Conservation (phyloP, 2,113 vertebrate genomes). For the Pelmatolapia mariae region DNA sequence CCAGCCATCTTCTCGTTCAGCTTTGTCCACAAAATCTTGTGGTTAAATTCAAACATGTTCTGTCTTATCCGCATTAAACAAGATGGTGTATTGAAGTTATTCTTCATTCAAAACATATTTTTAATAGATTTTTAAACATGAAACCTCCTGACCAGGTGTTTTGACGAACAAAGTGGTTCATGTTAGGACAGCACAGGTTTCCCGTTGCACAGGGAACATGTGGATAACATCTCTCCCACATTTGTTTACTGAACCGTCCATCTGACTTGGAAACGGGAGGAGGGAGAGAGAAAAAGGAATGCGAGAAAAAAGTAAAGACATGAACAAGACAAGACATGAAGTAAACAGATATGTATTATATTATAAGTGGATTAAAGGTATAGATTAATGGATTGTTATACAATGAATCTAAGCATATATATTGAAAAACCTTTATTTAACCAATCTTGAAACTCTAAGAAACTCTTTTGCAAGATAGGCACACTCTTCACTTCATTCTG, state of each 20-base stretch:
- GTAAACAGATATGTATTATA: neutral
- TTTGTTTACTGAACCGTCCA: conserved; percentile 18
- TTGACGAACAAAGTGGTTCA: neutral
- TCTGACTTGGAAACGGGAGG: conserved; percentile 12
- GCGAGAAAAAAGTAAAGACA: neutral
- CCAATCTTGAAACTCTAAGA: neutral
- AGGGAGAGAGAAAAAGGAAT: neutral
- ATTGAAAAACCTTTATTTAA: neutral
- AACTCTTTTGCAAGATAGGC: neutral
- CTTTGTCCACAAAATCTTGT: neutral
- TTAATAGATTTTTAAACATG: neutral
- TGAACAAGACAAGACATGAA: neutral
- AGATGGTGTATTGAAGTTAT: neutral
- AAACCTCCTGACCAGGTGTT: neutral
- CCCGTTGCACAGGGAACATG: neutral
- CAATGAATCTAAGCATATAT: neutral
- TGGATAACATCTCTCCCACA: conserved; percentile 15
- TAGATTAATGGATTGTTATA: neutral
- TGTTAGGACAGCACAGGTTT: neutral
- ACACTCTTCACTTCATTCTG: neutral
- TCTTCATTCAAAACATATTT: neutral
- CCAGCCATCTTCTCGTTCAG: neutral
- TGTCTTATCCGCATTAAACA: neutral
- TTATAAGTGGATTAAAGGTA: neutral
- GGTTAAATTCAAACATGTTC: neutral